Base-by-base conservation (phyloP, 2,888 invertebrate species). In the Serrognathus titanus region DNA sequence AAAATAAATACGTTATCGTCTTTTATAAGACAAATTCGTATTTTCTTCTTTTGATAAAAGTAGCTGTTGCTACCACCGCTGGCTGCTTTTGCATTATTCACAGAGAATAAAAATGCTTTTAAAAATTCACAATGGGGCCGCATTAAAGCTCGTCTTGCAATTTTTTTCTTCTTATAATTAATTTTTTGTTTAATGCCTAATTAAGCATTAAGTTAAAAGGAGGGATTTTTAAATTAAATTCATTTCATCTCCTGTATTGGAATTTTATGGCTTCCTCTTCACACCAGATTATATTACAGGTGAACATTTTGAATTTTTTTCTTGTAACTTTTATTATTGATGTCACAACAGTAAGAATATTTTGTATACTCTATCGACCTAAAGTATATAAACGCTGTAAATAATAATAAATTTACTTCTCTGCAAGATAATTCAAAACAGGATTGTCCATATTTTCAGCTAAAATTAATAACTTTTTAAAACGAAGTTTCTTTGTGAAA, bases 1-100 rank as follows among this genome's bases (percentile, higher is more conserved):
- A 65, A 66, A 66, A 66, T 72, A 73, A 73, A 73, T 71, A 71
- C 70, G 69, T 72, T 71, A 70, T 69, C 69, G 68, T 70, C 64
- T 62, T 69, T 70, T 68, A 69, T 66, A 60, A 66, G 64, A 68
- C 63, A 62, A 68, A 68, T 64, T 68, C 64, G 61, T 62, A 31
- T 31, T 31, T 66, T 62, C 60, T 65, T 63, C 65, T 66, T 64
- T 66, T 68, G 63, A 65, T 64, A 63, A 63, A 63, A 58, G 31
- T 31, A 13, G 37, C 24, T 41, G 40, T 45, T 31, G 24, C 13
- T 13, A 41, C 24, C 49, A 39, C 49, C n/a, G 9, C 11, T 16
- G 59, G 60, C 59, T 47, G 63, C 65, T 67, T 65, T 60, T 70
- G 65, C 68, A 71, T 72, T 71, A 72, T 72, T 71, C 69, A 69